These are phyloP conservation scores for Rhipidura dahli DNA, from an alignment of 2,113 vertebrate species.

Conservation along the genomic window DNA sequence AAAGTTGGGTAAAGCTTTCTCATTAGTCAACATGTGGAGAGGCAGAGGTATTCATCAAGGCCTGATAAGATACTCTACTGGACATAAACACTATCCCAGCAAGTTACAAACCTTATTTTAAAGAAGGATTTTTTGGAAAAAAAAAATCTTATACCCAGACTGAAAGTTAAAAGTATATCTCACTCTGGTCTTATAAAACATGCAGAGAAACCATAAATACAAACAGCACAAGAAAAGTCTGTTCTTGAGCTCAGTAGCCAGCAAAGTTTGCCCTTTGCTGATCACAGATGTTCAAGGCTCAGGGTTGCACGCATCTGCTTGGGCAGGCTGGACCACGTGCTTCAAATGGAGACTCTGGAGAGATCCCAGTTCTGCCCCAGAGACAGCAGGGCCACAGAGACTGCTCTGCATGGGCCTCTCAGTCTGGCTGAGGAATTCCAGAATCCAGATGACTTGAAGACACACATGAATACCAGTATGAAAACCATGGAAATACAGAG, in stretches of 20 bases:
- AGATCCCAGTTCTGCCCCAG: background rate
- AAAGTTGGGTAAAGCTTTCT: background rate
- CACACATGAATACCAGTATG: background rate
- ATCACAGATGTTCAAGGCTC: accelerated
- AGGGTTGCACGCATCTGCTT: background rate
- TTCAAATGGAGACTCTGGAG: background rate
- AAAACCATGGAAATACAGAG: background rate
- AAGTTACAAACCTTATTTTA: background rate
- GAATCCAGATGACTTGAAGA: background rate
- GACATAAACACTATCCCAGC: background rate
- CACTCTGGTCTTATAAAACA: background rate
- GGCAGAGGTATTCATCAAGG: background rate
- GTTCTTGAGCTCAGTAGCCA: background rate
- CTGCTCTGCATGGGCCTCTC: background rate
- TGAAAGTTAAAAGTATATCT: background rate
- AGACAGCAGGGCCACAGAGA: background rate
- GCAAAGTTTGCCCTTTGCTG: background rate
- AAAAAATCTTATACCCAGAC: background rate
- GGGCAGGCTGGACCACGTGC: background rate
- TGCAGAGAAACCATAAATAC: background rate
- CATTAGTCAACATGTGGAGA: background rate
- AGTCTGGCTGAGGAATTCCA: background rate
- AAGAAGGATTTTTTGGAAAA: background rate
- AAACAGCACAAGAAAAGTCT: background rate
- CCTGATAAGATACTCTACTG: background rate